phyloP scores from a whole-genome alignment of 2,113 vertebrate genomes.

The Myrmecophaga tridactyla region DNA sequence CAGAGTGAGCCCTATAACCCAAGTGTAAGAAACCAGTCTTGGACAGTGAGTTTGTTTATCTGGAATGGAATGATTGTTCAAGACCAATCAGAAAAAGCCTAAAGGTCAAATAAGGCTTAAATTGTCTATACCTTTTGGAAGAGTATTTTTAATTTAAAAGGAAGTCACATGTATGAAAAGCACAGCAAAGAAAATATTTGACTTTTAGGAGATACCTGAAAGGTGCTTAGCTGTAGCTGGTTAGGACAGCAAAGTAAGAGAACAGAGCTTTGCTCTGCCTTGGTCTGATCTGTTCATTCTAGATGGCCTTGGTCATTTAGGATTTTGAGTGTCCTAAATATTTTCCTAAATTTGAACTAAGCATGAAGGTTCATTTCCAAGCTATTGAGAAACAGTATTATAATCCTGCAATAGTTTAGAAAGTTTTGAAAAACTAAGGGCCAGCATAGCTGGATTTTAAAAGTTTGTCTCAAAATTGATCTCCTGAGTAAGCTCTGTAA shows the following conservation, averaged over 20 bases:
- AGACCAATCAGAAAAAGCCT: neutral
- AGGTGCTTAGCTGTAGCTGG: neutral
- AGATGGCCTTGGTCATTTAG: neutral
- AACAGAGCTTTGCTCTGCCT: neutral
- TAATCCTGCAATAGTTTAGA: neutral
- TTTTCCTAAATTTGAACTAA: constrained; percentile 16
- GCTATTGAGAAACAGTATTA: neutral
- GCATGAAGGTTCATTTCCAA: neutral
- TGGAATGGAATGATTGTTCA: neutral
- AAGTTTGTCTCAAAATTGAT: neutral
- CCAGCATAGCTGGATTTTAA: neutral
- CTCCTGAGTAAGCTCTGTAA: neutral
- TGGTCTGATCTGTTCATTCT: neutral
- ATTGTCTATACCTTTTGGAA: neutral
- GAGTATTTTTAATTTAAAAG: constrained; percentile 19
- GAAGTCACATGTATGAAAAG: neutral
- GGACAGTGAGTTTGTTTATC: constrained; percentile 44
- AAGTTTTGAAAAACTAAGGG: constrained; percentile 9
- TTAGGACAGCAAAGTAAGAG: neutral
- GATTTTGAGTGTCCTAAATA: neutral
- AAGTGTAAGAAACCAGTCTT: neutral
- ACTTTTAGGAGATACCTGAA: neutral
- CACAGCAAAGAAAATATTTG: neutral
- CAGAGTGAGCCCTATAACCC: neutral
- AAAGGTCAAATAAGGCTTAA: neutral